A percentile compares a stretch with the other conserved stretches of the same genome.
Evolutionary conservation across 2,888 invertebrate genomes (phyloP).

Genomic region (Acheta domesticus): DNA sequence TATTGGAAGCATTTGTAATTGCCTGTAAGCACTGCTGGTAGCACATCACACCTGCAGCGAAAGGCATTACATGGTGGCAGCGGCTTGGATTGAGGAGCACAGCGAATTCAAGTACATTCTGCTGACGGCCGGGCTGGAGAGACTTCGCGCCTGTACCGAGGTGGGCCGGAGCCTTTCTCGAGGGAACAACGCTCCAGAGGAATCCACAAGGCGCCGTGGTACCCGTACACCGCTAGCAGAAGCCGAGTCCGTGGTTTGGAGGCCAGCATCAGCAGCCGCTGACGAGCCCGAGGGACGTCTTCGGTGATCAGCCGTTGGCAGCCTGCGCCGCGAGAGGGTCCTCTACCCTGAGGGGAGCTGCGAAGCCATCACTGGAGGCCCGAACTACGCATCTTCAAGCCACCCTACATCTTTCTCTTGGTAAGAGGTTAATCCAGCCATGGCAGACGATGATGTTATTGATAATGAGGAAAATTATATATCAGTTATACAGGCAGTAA

Average conservation of each 20-base stretch:
- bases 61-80: no score
- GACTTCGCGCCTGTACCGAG: not conserved
- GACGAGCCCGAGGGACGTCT: conserved; percentile 19
- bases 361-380: conserved; percentile 21
- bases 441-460: not conserved
- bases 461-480: not conserved
- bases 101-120: no score
- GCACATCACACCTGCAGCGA: no score
- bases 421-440: no score
- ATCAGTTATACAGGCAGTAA: not conserved
- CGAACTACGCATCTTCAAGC: not conserved
- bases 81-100: no score
- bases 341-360: conserved; percentile 26
- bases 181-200: conserved; percentile 23
- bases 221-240: not conserved
- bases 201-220: conserved; percentile 19
- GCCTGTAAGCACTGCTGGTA: no score
- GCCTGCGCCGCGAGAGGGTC: conserved; percentile 11
- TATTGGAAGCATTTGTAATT: no score
- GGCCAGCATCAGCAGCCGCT: conserved; percentile 7
- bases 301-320: not conserved
- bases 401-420: conserved; percentile 1
- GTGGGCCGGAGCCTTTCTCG: not conserved
- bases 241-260: conserved; percentile 18
- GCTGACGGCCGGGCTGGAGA: not conserved